Conservation (phyloP, 2,797 vertebrate genomes). For the Acanthiza pusilla region DNA sequence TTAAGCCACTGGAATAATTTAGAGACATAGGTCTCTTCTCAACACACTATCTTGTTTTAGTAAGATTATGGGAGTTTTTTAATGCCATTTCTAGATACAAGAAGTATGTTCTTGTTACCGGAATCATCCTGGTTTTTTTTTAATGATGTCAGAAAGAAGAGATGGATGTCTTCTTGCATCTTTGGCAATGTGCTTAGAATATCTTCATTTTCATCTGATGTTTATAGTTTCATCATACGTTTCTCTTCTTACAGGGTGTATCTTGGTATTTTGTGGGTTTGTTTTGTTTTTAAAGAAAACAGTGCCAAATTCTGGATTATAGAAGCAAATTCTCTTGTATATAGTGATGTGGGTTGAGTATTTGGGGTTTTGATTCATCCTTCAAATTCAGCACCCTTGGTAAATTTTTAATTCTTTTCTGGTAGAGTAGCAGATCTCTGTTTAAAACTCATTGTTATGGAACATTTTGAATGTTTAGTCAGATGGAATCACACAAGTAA, state of each 20-base stretch:
- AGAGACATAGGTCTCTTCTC: not conserved
- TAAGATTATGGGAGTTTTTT: not conserved
- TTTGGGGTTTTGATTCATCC: not conserved
- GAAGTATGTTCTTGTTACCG: not conserved
- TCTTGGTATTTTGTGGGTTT: not conserved
- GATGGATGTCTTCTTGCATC: not conserved
- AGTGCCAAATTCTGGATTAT: not conserved
- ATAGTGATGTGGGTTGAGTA: not conserved
- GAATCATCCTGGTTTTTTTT: not conserved
- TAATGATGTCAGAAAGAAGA: not conserved
- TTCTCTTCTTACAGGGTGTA: not conserved
- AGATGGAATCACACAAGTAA: not conserved
- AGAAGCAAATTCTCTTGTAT: constrained; percentile 1
- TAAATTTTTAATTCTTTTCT: constrained; percentile 44
- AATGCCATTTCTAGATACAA: not conserved
- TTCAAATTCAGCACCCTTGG: constrained; percentile 12
- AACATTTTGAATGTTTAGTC: not conserved
- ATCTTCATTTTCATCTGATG: not conserved
- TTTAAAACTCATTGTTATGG: constrained; percentile 30
- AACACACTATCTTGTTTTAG: not conserved
- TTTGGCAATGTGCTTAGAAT: not conserved
- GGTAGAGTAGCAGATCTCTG: not conserved
- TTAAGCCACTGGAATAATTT: not conserved
- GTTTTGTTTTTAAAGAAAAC: not conserved
- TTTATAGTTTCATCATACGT: not conserved